Base-by-base conservation (phyloP, 2,797 vertebrate genomes). In the Hapalemur alaotrensis region DNA sequence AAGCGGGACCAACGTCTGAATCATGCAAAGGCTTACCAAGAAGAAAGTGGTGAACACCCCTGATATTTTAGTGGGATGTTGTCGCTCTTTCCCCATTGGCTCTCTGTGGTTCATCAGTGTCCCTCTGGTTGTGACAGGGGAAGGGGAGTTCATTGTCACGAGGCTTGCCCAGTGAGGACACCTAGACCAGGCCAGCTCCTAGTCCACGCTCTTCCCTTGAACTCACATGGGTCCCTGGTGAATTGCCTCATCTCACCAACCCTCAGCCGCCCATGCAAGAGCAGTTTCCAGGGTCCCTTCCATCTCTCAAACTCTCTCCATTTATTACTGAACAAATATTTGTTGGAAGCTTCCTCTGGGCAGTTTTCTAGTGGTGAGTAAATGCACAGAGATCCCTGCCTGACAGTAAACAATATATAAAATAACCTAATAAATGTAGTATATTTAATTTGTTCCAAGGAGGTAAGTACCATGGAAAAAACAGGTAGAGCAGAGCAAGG, bases 41-140 rank as follows among this genome's bases (percentile, higher is more conserved):
- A 88, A 81, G 46, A 75, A 89, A 81, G 57, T 28, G 30, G 20
- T 2, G 25, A 57, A 43, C n/a, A 43, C 1, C 43, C 9, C 12
- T 25, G 23, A 61, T 28, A 15, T 46, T 79, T 82, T 35, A 89
- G 43, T 83, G 63, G 23, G 14, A 76, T n/a, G 0, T 35, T 35
- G 13, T 86, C 38, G 11, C 18, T 0, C 0, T 61, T 86, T 32
- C 17, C 18, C 15, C 0, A 0, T 57, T n/a, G 43, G 63, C 12
- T 54, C 30, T 70, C 59, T 54, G n/a, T 54, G 54, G 13, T 75
- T 88, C 30, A 1, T 91, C 13, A 22, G 28, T 50, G 3, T 41
- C 48, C 38, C 10, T 50, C 61, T 32, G 46, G 14, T 52, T 43
- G 7, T 83, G 41, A 79, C 9, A 28, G 15, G 41, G 5, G 28